Base-by-base conservation (phyloP, 1,140 invertebrate genomes). In the Drosophila neocordata region DNA sequence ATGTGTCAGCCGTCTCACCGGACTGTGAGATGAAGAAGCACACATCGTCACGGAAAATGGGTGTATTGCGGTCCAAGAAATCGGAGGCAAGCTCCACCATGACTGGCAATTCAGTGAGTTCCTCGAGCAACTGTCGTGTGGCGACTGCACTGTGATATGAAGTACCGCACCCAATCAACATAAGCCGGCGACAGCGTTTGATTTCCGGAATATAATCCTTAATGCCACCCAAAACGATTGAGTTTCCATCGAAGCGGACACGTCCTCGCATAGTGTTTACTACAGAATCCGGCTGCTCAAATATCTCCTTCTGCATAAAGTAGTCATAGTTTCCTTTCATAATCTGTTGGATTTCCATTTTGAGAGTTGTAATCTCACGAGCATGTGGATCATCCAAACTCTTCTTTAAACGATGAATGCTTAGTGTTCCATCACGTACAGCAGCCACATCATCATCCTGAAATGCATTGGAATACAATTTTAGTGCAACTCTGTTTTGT, bases 261-360 rank as follows among this genome's bases (percentile, higher is more conserved):
- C 99, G 95, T 20, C 99, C 99, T 92, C 99, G 95, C 99, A 99
- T 99, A 0, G 99, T 99, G 91, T 99, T 99, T 1, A 99, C 95
- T n/a, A 99, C 98, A 13, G 98, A 99, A 90, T 99, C 99, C 0
- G 98, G 98, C 91, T 99, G 99, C 91, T 99, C 99, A 93, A 99
- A 99, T 90, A 99, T 99, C 94, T 99, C 99, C 92, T 99, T 99
- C 92, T 99, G 98, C 99, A 99, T 99, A 92, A 99, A 99, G 65
- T 97, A 98, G 75, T 97, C 96, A 93, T 97, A 99, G 90, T 98
- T 99, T 34, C 99, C 98, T 93, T 99, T 99, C 99, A 99, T 99
- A 72, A 99, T 99, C 92, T 99, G 96, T 91, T 99, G 98, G 63
- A 99, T 96, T 93, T 99, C 98, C 95, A 99, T 96, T 92, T 99